Conservation (phyloP, 2,888 invertebrate species). For the Teinopalpus imperialis region DNA sequence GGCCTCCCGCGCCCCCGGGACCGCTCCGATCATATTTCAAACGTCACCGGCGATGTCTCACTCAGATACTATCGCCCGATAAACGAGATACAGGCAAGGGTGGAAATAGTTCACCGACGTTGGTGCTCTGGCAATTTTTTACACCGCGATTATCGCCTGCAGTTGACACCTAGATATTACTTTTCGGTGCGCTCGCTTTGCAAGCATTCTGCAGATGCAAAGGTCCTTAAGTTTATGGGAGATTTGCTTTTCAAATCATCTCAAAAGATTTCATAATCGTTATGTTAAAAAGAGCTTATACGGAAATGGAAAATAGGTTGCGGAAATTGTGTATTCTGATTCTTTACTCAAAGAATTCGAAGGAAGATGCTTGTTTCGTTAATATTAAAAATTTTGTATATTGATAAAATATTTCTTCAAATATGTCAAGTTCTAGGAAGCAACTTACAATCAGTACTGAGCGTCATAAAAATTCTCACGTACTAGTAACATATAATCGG, state of each 20-base stretch:
- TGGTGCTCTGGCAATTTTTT: slow-evolving; percentile 69
- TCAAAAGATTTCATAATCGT: slow-evolving; percentile 37
- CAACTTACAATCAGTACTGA: background rate
- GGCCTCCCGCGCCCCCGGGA: slow-evolving; percentile 66
- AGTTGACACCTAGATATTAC: slow-evolving; percentile 81
- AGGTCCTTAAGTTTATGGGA: slow-evolving; percentile 64
- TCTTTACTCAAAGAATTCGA: too few relatives aligned
- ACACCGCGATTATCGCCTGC: slow-evolving; percentile 78
- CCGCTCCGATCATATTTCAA: slow-evolving; percentile 81
- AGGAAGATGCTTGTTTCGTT: too few relatives aligned
- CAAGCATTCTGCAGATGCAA: slow-evolving; percentile 58
- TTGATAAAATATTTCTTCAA: too few relatives aligned
- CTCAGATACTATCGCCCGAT: slow-evolving; percentile 80
- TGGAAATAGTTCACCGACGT: slow-evolving; percentile 64
- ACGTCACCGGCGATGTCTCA: slow-evolving; percentile 81
- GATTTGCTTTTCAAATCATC: slow-evolving; percentile 48
- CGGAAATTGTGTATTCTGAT: too few relatives aligned
- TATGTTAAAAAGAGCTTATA: too few relatives aligned
- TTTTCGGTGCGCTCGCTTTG: slow-evolving; percentile 49
- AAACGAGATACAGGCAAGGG: slow-evolving; percentile 76
- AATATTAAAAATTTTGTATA: too few relatives aligned
- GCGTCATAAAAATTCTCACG: slow-evolving; percentile 53
- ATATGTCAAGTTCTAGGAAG: too few relatives aligned
- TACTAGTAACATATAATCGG: slow-evolving; percentile 66
- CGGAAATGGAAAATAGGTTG: too few relatives aligned